Percentiles rank a stretch among this genome's conserved stretches.
Evolutionary conservation across 1,140 invertebrate genomes (phyloP).

Genomic region (Eupristina koningsbergeri): DNA sequence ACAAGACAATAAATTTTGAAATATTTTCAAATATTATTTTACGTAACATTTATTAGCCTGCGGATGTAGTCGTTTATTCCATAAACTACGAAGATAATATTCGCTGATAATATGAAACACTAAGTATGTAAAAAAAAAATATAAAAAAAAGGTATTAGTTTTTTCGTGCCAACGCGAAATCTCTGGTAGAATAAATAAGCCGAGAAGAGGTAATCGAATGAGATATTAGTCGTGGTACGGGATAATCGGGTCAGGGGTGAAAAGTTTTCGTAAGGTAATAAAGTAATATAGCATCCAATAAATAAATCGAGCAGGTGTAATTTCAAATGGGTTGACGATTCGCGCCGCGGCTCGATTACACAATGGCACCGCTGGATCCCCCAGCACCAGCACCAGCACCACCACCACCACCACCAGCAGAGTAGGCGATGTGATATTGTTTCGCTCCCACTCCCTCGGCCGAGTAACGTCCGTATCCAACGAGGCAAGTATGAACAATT

Average conservation of each 20-base stretch:
- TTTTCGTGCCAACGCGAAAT: too few species aligned
- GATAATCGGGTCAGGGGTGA: too few species aligned
- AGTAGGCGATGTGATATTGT: background rate
- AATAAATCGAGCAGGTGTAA: background rate
- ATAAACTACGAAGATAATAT: too few species aligned
- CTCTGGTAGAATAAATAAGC: background rate
- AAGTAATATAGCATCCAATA: background rate
- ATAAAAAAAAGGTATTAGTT: too few species aligned
- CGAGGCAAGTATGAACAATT: background rate
- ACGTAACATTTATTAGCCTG: too few species aligned
- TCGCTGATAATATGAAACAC: too few species aligned
- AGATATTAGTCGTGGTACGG: too few species aligned
- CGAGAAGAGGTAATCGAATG: too few species aligned
- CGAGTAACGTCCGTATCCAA: background rate
- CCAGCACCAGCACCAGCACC: background rate
- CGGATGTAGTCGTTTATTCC: too few species aligned
- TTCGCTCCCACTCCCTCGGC: background rate
- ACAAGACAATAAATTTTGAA: too few species aligned
- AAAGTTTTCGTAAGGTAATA: background rate
- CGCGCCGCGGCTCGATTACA: background rate
- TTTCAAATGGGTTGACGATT: background rate
- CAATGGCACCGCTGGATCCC: background rate
- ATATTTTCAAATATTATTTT: too few species aligned
- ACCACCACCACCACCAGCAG: background rate
- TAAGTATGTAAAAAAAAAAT: too few species aligned